Base-by-base conservation (phyloP, 92 coral and sea anemone species). In the Scolanthus callimorphus region DNA sequence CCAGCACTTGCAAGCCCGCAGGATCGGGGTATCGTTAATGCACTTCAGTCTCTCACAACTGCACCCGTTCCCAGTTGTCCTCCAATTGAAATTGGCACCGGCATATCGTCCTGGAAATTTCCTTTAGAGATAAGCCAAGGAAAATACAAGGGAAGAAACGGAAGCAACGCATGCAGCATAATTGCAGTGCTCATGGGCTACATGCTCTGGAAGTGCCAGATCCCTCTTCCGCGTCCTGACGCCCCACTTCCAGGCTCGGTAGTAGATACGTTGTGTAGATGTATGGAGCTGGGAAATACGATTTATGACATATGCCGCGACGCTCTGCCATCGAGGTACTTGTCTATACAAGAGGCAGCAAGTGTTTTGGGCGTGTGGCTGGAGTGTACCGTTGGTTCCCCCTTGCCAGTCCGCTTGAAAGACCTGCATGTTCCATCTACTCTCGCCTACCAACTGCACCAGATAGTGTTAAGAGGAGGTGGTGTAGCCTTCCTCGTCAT, bases 321-420 rank as follows among this genome's bases (percentile, higher is more conserved):
- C 1, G 63, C 60, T 56, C 59, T 82, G 38, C 83, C 79, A 3
- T 62, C 67, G 39, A 49, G 83, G 28, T 82, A 75, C 43, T 67
- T 76, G 11, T 82, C 83, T 0, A 41, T 82, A 1, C 64, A 82
- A 11, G 83, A 82, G 54, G 83, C 83, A 21, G 78, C 70, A 17
- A 49, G 55, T 26, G 59, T 76, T 1, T 34, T 70, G 17, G 59
- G 46, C 13, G 56, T 43, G 21, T 67, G 60, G 60, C 25, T 58
- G 22, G 51, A 9, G 6, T 49, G 48, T 29, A 20, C 47, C 4
- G 76, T 83, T 11, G 43, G 27, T 1, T 22, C 53, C 57, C 30
- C 56, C 11, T 54, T 77, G 2, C 90, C 80, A 23, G 81, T 83
- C 11, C 69, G 80, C 12, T 27, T 70, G 39, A 50, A 51, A 17